These are phyloP conservation scores for Scomberomorus guttatus DNA, from an alignment of 2,797 vertebrate genomes.

Conservation along the genomic window DNA sequence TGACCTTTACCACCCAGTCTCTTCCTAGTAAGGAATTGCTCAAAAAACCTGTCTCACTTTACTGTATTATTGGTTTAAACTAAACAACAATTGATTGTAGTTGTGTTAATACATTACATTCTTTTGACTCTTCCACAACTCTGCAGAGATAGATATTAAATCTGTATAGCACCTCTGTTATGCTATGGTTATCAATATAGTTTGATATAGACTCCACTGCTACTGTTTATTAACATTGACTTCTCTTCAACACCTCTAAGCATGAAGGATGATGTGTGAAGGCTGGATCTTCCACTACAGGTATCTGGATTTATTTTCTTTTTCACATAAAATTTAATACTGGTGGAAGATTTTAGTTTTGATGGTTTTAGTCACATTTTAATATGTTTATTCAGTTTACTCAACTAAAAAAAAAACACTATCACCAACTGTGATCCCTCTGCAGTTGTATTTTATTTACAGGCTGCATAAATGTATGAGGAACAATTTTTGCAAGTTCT, in stretches of 20 bases:
- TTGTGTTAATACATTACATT: neutral
- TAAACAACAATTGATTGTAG: neutral
- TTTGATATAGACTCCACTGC: neutral
- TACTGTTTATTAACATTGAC: neutral
- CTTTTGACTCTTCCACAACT: neutral
- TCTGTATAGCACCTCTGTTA: neutral
- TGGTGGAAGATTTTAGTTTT: neutral
- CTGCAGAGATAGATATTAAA: neutral
- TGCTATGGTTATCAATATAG: neutral
- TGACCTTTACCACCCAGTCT: neutral
- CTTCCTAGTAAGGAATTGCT: neutral
- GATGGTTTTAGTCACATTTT: neutral
- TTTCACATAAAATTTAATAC: neutral
- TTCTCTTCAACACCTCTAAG: neutral
- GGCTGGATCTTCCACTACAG: neutral
- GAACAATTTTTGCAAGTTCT: neutral
- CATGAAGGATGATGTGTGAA: neutral
- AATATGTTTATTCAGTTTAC: neutral
- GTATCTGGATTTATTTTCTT: neutral
- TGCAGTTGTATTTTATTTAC: slow-evolving; percentile 3
- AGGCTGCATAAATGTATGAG: slow-evolving; percentile 28
- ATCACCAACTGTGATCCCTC: slow-evolving; percentile 1
- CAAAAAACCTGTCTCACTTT: neutral
- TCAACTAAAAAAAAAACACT: neutral
- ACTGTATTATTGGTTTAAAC: neutral